These are phyloP conservation scores for Phortica variegata DNA, from an alignment of 1,140 invertebrate genomes.

Conservation along the genomic window DNA sequence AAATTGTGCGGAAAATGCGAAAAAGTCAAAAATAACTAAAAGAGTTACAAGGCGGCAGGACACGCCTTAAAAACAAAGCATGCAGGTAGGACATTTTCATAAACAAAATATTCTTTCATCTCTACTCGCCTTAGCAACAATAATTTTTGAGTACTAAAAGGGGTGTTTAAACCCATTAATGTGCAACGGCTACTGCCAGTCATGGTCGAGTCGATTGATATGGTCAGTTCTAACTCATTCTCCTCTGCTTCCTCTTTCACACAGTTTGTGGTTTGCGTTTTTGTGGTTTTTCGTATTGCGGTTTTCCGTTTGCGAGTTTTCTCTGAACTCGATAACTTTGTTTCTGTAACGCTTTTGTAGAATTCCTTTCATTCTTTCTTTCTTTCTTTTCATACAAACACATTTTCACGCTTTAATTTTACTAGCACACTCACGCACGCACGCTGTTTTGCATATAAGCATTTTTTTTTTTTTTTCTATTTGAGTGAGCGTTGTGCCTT, in stretches of 20 bases:
- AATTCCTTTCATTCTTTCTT: slow-evolving; percentile 6
- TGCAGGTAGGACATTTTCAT: slow-evolving; percentile 1
- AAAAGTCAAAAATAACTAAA: slow-evolving; percentile 24
- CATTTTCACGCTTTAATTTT: slow-evolving; percentile 52
- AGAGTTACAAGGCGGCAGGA: slow-evolving; percentile 10
- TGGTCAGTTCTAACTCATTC: neutral
- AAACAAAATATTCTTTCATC: no score
- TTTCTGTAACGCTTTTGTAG: slow-evolving; percentile 7
- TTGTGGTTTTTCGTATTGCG: slow-evolving; percentile 39
- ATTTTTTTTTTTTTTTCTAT: neutral
- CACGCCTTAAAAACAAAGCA: slow-evolving; percentile 19
- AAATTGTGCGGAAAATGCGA: neutral
- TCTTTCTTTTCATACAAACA: slow-evolving; percentile 17
- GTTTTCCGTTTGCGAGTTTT: slow-evolving; percentile 23
- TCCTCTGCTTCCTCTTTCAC: neutral
- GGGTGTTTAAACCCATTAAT: slow-evolving; percentile 51
- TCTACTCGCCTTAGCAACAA: no score
- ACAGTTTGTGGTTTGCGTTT: slow-evolving; percentile 13
- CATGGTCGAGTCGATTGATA: slow-evolving; percentile 3
- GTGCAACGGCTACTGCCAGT: slow-evolving; percentile 16
- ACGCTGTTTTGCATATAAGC: slow-evolving; percentile 30
- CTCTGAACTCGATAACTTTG: slow-evolving; percentile 10
- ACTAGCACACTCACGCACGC: slow-evolving; percentile 4
- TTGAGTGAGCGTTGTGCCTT: neutral
- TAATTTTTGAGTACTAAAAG: no score